A percentile compares a stretch with the other conserved stretches of the same genome.
Evolutionary conservation across 2,888 invertebrate genomes (phyloP).

Genomic region (Thera britannica): DNA sequence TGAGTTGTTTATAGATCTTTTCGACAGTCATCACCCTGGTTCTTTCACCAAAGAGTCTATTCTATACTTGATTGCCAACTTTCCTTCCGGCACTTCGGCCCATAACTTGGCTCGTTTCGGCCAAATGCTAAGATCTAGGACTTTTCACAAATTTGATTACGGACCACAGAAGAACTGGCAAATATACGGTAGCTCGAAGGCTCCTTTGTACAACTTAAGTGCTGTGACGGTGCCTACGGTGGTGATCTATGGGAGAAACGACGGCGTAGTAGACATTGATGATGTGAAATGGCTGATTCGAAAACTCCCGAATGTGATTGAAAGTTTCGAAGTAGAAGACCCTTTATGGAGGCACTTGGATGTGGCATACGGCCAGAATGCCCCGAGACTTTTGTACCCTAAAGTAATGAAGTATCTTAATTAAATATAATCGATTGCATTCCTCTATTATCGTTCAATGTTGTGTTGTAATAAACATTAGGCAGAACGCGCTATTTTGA

Average conservation of each 20-base stretch:
- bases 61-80: slow-evolving; percentile 54
- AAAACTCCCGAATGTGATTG: slow-evolving; percentile 84
- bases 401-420: slow-evolving; percentile 70
- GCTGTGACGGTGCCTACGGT: slow-evolving; percentile 59
- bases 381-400: slow-evolving; percentile 42
- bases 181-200: slow-evolving; percentile 54
- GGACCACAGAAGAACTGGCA: slow-evolving; percentile 56
- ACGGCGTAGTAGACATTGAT: slow-evolving; percentile 85
- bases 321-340: slow-evolving; percentile 81
- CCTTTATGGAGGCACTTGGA: slow-evolving; percentile 58
- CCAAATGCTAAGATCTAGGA: slow-evolving; percentile 50
- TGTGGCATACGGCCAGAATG: slow-evolving; percentile 34
- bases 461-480: too few species aligned
- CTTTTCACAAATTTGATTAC: slow-evolving; percentile 64
- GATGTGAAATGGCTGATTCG: slow-evolving; percentile 82
- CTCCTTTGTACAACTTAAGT: slow-evolving; percentile 61
- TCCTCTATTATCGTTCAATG: not conserved
- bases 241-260: slow-evolving; percentile 62
- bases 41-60: slow-evolving; percentile 52
- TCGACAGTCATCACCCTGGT: slow-evolving; percentile 52
- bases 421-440: not conserved
- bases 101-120: slow-evolving; percentile 64
- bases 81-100: slow-evolving; percentile 63
- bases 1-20: slow-evolving; percentile 46
- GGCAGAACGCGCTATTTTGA: too few species aligned